phyloP scores from a whole-genome alignment of 2,113 vertebrate species.

The Bubo bubo region DNA sequence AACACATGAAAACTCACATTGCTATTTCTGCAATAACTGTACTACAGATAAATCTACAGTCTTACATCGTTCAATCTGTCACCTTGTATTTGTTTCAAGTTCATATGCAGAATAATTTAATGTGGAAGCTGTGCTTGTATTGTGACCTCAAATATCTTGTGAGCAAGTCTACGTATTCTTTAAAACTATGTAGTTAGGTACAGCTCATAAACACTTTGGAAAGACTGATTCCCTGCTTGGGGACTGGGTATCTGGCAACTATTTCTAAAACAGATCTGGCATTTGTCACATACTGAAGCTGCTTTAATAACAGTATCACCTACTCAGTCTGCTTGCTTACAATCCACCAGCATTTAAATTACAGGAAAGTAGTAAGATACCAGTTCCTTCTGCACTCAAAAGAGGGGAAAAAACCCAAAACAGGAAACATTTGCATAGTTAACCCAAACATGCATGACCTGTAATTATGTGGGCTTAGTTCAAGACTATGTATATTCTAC shows the following conservation, averaged over 20 bases:
- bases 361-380: neutral
- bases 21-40: neutral
- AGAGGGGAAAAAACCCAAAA: neutral
- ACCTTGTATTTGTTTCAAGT: constrained; percentile 1
- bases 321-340: neutral
- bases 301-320: constrained; percentile 12
- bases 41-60: neutral
- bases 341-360: neutral
- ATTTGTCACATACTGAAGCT: neutral
- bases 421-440: neutral
- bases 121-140: neutral
- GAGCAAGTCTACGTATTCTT: neutral
- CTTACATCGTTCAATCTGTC: neutral
- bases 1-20: neutral
- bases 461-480: neutral
- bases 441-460: neutral
- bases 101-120: neutral
- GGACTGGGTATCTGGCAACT: neutral
- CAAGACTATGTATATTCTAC: neutral
- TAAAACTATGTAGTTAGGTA: neutral
- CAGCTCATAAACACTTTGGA: neutral
- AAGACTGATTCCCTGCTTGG: neutral
- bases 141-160: neutral
- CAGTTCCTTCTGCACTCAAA: neutral
- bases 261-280: neutral